phyloP scores from a whole-genome alignment of 2,113 vertebrate genomes.

The Australoheros scitulus region DNA sequence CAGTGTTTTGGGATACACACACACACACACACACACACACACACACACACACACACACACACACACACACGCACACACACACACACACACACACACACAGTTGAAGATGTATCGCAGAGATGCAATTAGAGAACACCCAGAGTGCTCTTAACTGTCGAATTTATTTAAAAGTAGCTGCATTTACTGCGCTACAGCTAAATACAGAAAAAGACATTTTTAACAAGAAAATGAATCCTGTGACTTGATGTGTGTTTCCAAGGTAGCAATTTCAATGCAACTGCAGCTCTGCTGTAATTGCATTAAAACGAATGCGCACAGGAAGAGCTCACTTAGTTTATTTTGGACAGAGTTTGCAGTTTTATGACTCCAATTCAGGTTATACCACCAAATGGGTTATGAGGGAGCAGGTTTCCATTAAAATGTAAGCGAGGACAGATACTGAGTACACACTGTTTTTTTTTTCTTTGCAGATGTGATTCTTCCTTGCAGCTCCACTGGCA shows the following conservation, averaged over 20 bases:
- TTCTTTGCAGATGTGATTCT: not conserved
- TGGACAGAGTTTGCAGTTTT: constrained; percentile 8
- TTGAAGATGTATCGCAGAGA: not conserved
- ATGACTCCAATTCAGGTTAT: not conserved
- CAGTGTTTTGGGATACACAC: too few relatives aligned
- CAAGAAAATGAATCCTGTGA: not conserved
- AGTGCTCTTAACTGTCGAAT: constrained; percentile 18
- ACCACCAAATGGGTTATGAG: not conserved
- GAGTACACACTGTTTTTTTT: not conserved
- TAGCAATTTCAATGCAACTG: not conserved
- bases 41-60: not conserved
- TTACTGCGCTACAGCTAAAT: not conserved
- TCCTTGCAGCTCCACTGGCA: not conserved
- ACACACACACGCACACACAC: not conserved
- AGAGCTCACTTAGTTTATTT: not conserved
- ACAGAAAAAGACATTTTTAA: not conserved
- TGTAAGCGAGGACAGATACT: not conserved
- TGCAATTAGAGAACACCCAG: constrained; percentile 5
- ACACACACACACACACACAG: not conserved
- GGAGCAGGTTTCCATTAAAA: not conserved
- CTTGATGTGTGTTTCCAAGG: not conserved
- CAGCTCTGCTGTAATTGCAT: not conserved
- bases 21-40: not conserved
- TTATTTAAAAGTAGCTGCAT: constrained; percentile 12
- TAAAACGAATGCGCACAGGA: not conserved